These are phyloP conservation scores for Sorex fumeus DNA, from an alignment of 2,113 vertebrate species.

Conservation along the genomic window DNA sequence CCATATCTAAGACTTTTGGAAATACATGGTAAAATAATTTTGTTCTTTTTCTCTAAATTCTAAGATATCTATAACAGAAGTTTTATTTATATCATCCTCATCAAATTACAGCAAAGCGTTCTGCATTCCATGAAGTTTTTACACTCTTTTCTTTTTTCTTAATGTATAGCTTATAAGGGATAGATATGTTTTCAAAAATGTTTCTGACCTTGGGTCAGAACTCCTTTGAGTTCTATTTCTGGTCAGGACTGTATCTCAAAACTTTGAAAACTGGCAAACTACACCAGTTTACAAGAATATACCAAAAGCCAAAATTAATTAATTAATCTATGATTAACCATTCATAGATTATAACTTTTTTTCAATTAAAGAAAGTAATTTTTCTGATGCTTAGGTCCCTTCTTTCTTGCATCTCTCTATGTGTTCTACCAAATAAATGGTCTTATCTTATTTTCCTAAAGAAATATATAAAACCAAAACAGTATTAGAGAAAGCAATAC, in stretches of 20 bases:
- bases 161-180: background rate
- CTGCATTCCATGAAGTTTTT: background rate
- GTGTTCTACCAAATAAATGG: background rate
- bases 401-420: background rate
- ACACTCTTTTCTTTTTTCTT: background rate
- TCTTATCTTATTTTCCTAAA: too few relatives aligned
- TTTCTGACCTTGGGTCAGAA: background rate
- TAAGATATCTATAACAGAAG: background rate
- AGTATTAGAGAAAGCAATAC: background rate
- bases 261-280: background rate
- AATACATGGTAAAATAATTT: background rate
- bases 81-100: background rate
- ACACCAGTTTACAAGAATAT: background rate
- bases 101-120: background rate
- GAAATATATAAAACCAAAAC: background rate
- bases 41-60: background rate
- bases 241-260: background rate
- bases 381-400: background rate
- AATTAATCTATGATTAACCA: background rate
- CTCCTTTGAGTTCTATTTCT: background rate
- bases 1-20: background rate
- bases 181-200: background rate
- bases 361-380: background rate
- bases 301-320: background rate
- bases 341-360: background rate